A percentile compares a stretch with the other conserved stretches of the same genome.
Evolutionary conservation across 2,113 vertebrate genomes (phyloP).

Genomic region (Struthidea cinerea): DNA sequence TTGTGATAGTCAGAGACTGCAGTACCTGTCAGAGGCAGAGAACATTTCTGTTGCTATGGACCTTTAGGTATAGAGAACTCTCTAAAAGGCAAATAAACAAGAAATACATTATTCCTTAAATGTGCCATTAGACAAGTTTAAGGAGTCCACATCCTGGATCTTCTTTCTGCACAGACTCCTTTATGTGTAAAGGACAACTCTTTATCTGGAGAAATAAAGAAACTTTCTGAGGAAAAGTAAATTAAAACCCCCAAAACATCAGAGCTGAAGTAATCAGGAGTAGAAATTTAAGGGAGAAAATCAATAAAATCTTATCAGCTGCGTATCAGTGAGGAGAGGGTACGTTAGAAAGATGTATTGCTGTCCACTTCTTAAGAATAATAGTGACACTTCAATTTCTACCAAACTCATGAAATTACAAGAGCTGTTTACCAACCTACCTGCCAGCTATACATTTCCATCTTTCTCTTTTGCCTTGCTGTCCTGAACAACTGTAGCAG

Average conservation of each 20-base stretch:
- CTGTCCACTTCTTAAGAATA: background rate
- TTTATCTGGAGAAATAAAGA: background rate
- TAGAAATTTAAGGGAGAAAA: background rate
- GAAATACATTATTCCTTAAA: background rate
- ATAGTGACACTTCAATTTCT: background rate
- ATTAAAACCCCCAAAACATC: background rate
- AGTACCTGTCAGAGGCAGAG: background rate
- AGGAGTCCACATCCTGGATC: background rate
- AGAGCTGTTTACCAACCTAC: background rate
- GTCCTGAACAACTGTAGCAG: background rate
- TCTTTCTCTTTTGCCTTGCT: background rate
- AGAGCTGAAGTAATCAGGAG: background rate
- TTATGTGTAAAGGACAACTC: background rate
- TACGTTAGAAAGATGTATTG: background rate
- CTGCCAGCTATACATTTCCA: background rate
- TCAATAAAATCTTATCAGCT: background rate
- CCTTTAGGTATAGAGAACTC: background rate
- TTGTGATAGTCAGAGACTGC: background rate
- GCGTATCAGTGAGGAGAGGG: fast-evolving
- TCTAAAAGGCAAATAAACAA: background rate
- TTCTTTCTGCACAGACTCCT: background rate
- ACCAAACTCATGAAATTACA: background rate
- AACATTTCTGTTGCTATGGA: background rate
- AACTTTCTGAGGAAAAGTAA: background rate
- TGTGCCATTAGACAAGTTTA: background rate